phyloP scores from a whole-genome alignment of 1,140 invertebrate genomes.

The Aphis craccivora region DNA sequence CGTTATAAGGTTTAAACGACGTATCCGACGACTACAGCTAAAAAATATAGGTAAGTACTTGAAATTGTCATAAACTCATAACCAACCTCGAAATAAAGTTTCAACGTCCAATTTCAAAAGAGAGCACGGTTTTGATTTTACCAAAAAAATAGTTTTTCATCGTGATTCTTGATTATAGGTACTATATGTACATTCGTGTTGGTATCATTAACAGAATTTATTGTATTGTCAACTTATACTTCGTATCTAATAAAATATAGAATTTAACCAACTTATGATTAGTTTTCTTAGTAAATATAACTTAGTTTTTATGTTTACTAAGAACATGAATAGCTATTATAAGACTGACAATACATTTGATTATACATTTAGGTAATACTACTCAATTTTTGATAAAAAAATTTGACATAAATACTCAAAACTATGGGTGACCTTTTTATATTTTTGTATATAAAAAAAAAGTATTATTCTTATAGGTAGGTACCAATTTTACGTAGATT shows the following conservation, averaged over 20 bases:
- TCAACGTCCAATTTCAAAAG: not conserved
- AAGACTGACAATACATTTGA: no score
- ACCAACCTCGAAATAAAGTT: not conserved
- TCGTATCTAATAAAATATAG: not conserved
- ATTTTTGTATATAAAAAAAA: not conserved
- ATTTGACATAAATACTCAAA: not conserved
- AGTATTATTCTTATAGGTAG: not conserved
- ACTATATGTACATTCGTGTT: not conserved
- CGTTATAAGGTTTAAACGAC: constrained; percentile 1
- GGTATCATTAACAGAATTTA: not conserved
- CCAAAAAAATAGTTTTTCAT: not conserved
- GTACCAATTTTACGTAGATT: not conserved
- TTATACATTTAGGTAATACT: no score
- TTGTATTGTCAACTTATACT: not conserved
- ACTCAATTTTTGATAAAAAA: no score
- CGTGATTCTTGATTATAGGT: not conserved
- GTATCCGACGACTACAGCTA: not conserved
- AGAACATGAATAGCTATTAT: not conserved
- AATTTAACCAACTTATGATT: not conserved
- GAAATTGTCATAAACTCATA: constrained; percentile 4
- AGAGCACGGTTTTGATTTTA: not conserved
- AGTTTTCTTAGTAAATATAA: not conserved
- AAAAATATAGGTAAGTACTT: constrained; percentile 1
- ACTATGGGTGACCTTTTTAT: not conserved
- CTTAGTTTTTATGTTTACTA: not conserved